Conservation (phyloP, 2,113 vertebrate species). For the Pterocles orientalis region DNA sequence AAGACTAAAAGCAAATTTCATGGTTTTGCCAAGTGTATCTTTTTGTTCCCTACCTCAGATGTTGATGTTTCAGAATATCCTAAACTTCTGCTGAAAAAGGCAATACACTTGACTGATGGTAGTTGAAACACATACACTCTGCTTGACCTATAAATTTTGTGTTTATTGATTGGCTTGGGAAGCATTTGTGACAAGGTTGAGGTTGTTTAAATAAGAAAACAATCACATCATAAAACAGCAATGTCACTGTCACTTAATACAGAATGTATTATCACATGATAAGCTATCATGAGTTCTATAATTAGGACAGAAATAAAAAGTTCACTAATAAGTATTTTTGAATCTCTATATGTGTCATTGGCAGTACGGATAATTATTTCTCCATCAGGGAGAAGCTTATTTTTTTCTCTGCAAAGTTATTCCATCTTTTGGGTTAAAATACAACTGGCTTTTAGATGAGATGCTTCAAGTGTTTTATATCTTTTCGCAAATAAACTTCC, state of each 20-base stretch:
- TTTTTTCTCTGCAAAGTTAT: not conserved
- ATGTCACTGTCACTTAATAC: not conserved
- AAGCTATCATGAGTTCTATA: not conserved
- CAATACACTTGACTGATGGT: not conserved
- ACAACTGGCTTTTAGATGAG: not conserved
- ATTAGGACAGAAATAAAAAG: not conserved
- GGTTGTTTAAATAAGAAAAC: not conserved
- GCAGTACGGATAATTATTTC: not conserved
- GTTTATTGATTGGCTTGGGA: not conserved
- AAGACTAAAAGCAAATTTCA: not conserved
- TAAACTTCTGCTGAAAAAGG: not conserved
- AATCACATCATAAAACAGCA: not conserved
- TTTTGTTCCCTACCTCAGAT: not conserved
- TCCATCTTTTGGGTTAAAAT: not conserved
- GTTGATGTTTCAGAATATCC: not conserved
- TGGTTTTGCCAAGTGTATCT: not conserved
- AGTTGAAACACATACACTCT: not conserved
- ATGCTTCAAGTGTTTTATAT: not conserved
- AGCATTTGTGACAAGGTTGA: not conserved
- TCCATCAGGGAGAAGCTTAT: not conserved
- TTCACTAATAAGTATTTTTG: not conserved
- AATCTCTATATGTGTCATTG: not conserved
- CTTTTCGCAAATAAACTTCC: not conserved
- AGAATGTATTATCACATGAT: not conserved
- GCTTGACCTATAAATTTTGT: not conserved